Percentiles rank a stretch among this genome's conserved stretches.
These are phyloP conservation scores for Rhamnusium bicolor DNA, from an alignment of 2,888 invertebrate genomes.

Conservation along the genomic window DNA sequence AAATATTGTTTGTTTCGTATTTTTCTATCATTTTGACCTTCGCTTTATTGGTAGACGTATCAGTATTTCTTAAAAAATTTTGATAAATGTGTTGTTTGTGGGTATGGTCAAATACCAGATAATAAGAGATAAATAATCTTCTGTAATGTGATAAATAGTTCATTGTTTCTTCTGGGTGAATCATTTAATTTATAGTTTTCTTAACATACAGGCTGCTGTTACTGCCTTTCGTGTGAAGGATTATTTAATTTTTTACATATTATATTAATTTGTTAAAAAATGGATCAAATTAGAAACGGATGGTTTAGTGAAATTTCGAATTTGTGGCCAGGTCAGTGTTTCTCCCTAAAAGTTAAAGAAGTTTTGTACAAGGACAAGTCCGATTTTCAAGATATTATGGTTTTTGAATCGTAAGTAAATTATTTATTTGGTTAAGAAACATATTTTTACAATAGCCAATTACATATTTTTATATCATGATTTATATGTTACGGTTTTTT, in stretches of 20 bases:
- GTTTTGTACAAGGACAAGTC: conserved; percentile 87
- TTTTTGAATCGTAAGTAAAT: conserved; percentile 68
- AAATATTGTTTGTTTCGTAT: background rate
- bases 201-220: background rate
- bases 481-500: no score
- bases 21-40: conserved; percentile 9
- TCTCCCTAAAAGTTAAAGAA: conserved; percentile 88
- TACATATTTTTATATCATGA: no score
- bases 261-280: conserved; percentile 35
- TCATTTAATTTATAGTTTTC: background rate
- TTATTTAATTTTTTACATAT: no score
- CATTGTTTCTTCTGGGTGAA: background rate
- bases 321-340: conserved; percentile 92
- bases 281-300: conserved; percentile 77
- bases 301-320: conserved; percentile 96
- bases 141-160: conserved; percentile 20
- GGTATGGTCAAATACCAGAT: conserved; percentile 4
- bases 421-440: no score
- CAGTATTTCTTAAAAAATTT: conserved; percentile 2
- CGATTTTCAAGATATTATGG: conserved; percentile 87
- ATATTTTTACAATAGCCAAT: no score
- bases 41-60: background rate
- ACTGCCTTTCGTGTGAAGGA: no score
- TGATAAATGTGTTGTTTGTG: background rate
- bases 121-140: conserved; percentile 12